Conservation (phyloP, 2,888 invertebrate genomes). For the Conomelus anceps region DNA sequence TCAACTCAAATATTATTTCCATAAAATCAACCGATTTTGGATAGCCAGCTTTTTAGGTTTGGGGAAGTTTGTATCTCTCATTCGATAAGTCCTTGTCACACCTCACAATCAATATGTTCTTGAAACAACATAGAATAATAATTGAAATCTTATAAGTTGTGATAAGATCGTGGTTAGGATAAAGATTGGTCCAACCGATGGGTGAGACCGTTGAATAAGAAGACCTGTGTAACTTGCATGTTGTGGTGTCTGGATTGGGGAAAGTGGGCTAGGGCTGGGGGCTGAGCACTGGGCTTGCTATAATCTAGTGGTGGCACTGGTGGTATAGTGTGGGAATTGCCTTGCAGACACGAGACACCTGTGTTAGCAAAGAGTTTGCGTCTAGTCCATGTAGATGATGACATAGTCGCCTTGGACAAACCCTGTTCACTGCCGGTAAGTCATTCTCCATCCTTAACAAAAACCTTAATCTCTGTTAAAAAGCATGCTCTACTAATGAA, state of each 20-base stretch:
- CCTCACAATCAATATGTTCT: neutral
- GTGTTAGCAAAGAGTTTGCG: constrained; percentile 72
- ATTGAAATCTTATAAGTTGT: neutral
- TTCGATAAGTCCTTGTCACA: neutral
- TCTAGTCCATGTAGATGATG: constrained; percentile 75
- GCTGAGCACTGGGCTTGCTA: neutral
- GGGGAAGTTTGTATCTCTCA: neutral
- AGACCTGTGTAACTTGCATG: neutral
- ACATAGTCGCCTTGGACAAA: constrained; percentile 83
- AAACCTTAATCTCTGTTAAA: neutral
- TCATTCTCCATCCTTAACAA: constrained; percentile 40
- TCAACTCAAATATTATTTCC: no score
- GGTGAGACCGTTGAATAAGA: no score
- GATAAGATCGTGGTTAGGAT: neutral
- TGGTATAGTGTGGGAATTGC: constrained; percentile 9
- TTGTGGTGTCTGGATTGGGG: constrained; percentile 1
- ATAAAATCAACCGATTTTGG: neutral
- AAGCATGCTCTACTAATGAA: neutral
- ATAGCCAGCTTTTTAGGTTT: neutral
- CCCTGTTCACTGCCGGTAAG: constrained; percentile 84
- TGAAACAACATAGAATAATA: constrained; percentile 11
- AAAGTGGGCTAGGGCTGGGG: constrained; percentile 25
- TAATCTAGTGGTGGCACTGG: neutral
- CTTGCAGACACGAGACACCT: constrained; percentile 77
- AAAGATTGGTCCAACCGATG: no score